phyloP scores from a whole-genome alignment of 2,113 vertebrate genomes.

The Hippopotamus amphibius region DNA sequence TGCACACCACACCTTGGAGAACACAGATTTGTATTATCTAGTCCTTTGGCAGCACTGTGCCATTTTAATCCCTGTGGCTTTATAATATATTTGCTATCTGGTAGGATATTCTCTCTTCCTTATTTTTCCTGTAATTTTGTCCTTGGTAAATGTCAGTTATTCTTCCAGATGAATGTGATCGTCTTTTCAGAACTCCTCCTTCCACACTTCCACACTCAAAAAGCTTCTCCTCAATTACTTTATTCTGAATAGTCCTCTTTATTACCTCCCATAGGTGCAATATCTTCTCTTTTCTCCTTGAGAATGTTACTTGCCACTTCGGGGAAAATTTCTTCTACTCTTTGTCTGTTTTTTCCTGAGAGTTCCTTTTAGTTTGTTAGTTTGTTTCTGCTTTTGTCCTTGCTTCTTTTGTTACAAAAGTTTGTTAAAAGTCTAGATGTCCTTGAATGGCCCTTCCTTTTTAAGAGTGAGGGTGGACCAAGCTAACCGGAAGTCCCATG shows the following conservation, averaged over 20 bases:
- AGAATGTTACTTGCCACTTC: background rate
- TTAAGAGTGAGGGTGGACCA: background rate
- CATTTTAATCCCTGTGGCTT: background rate
- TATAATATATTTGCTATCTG: background rate
- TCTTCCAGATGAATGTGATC: background rate
- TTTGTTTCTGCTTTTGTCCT: background rate
- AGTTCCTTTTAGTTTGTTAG: background rate
- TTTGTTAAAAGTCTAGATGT: background rate
- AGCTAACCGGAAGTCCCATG: background rate
- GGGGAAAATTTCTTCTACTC: background rate
- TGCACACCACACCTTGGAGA: background rate
- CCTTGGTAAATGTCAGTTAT: background rate
- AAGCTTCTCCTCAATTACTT: background rate
- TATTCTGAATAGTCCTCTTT: background rate
- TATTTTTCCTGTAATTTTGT: conserved; percentile 1
- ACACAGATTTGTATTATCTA: background rate
- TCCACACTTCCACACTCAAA: background rate
- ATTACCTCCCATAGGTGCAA: background rate
- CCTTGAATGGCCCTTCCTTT: background rate
- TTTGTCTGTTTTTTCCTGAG: background rate
- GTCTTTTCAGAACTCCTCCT: background rate
- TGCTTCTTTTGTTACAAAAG: background rate
- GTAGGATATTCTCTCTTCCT: background rate
- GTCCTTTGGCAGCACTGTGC: background rate
- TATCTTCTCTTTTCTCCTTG: background rate